Evolutionary conservation across 2,888 invertebrate genomes (phyloP).

Genomic region (Caenorhabditis sp.): DNA sequence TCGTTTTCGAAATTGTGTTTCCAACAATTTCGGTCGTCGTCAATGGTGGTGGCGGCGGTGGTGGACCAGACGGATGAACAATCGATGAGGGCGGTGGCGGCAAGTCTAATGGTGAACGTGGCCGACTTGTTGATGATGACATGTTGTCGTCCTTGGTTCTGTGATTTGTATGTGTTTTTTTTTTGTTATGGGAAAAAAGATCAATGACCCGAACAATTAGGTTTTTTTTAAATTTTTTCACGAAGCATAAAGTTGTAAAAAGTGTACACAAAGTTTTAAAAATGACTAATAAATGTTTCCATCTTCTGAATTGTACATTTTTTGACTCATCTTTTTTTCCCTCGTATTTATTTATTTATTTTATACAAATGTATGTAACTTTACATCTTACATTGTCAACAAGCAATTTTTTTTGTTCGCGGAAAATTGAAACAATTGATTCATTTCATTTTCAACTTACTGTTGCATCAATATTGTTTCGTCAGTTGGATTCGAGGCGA

Average conservation of each 20-base stretch:
- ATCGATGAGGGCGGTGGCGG: constrained; percentile 49
- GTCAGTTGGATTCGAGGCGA: constrained; percentile 53
- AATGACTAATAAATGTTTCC: not conserved
- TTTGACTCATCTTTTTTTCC: constrained; percentile 18
- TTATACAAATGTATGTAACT: not conserved
- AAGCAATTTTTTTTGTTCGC: too few species aligned
- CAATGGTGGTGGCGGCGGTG: constrained; percentile 37
- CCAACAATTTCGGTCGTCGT: constrained; percentile 23
- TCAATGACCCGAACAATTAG: not conserved
- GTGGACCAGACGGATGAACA: constrained; percentile 25
- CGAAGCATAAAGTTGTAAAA: not conserved
- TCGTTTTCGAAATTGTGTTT: constrained; percentile 24
- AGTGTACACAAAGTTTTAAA: too few species aligned
- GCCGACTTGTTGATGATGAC: constrained; percentile 28
- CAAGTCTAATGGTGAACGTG: constrained; percentile 45
- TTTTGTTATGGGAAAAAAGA: not conserved
- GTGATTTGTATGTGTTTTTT: not conserved
- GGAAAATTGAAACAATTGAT: too few species aligned
- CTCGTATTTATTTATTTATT: not conserved
- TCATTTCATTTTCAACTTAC: too few species aligned
- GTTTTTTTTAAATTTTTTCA: not conserved
- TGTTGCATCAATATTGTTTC: constrained; percentile 48
- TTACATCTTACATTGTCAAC: too few species aligned
- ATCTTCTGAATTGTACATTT: not conserved
- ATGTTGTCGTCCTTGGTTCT: constrained; percentile 44